phyloP scores from a whole-genome alignment of 2,113 vertebrate species.

The Pollimyrus isidori region DNA sequence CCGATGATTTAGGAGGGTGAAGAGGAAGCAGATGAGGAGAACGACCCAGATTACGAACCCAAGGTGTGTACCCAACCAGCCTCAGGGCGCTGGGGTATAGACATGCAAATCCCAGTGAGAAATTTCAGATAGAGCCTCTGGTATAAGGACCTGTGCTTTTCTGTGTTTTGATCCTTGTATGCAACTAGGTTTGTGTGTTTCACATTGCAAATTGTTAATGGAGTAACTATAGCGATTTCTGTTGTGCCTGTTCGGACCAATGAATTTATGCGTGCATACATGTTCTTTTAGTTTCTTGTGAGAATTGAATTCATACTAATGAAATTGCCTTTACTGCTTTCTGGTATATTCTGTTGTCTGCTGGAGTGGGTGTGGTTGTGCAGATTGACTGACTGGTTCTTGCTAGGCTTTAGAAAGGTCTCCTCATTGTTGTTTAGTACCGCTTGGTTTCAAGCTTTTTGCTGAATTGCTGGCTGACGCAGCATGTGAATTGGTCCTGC shows the following conservation, averaged over 20 bases:
- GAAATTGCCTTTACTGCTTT: neutral
- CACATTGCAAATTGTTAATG: neutral
- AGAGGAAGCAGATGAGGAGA: slow-evolving; percentile 97
- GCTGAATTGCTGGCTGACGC: neutral
- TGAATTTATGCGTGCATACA: neutral
- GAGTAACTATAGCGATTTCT: neutral
- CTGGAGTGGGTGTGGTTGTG: neutral
- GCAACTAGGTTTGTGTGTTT: neutral
- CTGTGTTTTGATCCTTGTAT: neutral
- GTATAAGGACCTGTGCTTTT: slow-evolving; percentile 34
- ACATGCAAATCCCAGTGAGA: neutral
- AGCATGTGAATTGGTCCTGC: neutral
- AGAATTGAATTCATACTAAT: neutral
- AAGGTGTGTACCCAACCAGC: slow-evolving; percentile 68
- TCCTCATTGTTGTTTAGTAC: neutral
- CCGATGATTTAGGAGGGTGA: slow-evolving; percentile 76
- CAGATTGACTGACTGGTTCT: neutral
- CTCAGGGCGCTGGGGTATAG: neutral
- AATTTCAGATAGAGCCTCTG: slow-evolving; percentile 51
- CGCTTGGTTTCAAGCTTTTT: neutral
- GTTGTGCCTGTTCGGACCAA: neutral
- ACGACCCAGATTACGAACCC: slow-evolving; percentile 92
- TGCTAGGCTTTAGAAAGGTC: neutral
- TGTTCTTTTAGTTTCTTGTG: neutral
- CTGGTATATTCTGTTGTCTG: neutral